Base-by-base conservation (phyloP, 2,888 invertebrate genomes). In the Lypha dubia region DNA sequence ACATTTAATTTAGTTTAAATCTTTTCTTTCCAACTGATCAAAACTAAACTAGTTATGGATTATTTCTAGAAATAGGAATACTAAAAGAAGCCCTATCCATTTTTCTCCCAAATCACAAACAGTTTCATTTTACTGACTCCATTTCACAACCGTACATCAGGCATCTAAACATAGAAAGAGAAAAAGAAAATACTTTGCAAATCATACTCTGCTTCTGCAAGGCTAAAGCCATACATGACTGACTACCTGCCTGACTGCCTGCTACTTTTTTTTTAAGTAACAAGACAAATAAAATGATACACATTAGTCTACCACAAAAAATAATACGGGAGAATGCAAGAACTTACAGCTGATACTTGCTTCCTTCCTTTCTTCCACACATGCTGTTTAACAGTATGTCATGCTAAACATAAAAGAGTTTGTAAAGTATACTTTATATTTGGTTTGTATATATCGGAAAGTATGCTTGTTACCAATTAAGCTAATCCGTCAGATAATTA, bases 401-500 rank as follows among this genome's bases (percentile, higher is more conserved):
- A 35, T 5, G 46, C 15, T 46, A 11, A 9, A 41, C 15, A 24
- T 68, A 24, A 56, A 71, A 67, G 44, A 75, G 22, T 41, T 41
- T 75, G 53, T 73, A 60, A 58, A 28, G 24, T 38, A 28, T 20
- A 51, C 17, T 17, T 28, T 28, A 49, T 41, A 70, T 7, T 76
- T 77, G 76, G 41, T 65, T 76, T 74, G 46, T 74, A 13, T 49
- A 75, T 77, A 73, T 71, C 71, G 79, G 83, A 81, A 86, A 90
- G 90, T 89, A 88, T 88, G 88, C 90, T 90, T 90, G 89, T 89
- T 90, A 89, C 90, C 90, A 90, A 91, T 90, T 90, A 91, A 90
- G 90, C 91, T 91, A 91, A 90, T 90, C 90, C 91, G 91, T 91
- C 90, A 90, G 91, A 90, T 90, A 90, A 91, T 90, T 90, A 91